Conservation (phyloP, 1,140 invertebrate genomes). For the Anastatus disparis region DNA sequence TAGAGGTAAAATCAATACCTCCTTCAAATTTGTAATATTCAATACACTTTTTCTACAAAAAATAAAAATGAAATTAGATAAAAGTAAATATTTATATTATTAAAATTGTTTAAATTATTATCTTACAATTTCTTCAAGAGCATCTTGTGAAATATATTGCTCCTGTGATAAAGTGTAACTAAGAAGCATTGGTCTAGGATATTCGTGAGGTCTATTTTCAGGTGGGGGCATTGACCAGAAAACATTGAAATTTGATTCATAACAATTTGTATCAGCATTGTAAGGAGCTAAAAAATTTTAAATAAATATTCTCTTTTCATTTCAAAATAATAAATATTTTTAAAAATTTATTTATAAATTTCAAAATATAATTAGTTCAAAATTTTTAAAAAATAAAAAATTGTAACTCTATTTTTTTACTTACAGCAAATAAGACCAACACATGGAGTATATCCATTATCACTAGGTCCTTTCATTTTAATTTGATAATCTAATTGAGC, state of each 20-base stretch:
- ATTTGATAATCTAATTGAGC: constrained; percentile 95
- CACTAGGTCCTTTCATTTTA: constrained; percentile 89
- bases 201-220: constrained; percentile 89
- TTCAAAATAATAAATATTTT: background rate
- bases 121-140: constrained; percentile 84
- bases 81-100: constrained; percentile 19
- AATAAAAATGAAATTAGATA: constrained; percentile 38
- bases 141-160: constrained; percentile 81
- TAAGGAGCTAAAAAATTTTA: constrained; percentile 82
- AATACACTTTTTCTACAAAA: constrained; percentile 77
- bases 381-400: constrained; percentile 16
- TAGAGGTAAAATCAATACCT: constrained; percentile 83
- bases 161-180: constrained; percentile 87
- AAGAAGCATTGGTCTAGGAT: constrained; percentile 89
- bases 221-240: constrained; percentile 96
- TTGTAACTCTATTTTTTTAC: constrained; percentile 43
- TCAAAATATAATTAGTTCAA: constrained; percentile 22
- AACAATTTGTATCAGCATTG: constrained; percentile 79
- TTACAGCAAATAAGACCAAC: constrained; percentile 92
- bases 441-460: constrained; percentile 91
- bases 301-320: background rate
- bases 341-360: constrained; percentile 14
- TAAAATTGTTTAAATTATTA: background rate
- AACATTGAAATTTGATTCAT: constrained; percentile 84
- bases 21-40: constrained; percentile 86